A percentile compares a stretch with the other conserved stretches of the same genome.
These are phyloP conservation scores for Drosophila obscura DNA, from an alignment of 1,140 invertebrate genomes.

Conservation along the genomic window DNA sequence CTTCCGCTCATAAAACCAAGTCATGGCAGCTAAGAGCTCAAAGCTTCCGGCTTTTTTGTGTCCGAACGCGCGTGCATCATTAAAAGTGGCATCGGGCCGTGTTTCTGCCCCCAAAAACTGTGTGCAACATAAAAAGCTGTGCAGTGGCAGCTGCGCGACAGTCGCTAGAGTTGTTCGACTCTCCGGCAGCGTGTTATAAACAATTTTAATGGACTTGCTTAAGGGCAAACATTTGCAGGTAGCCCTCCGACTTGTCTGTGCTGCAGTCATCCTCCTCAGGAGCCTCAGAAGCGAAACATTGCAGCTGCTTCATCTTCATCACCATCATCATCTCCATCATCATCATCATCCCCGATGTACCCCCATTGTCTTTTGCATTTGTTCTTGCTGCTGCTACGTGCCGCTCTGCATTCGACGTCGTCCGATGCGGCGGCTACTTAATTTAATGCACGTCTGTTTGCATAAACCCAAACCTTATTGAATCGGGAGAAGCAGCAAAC, in stretches of 20 bases:
- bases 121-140: constrained; percentile 63
- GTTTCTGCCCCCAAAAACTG: constrained; percentile 38
- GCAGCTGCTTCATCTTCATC: constrained; percentile 49
- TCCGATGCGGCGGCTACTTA: constrained; percentile 71
- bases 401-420: constrained; percentile 58
- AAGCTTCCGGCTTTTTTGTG: constrained; percentile 75
- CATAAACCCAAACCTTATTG: constrained; percentile 81
- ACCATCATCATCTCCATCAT: constrained; percentile 35
- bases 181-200: constrained; percentile 54
- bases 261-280: background rate
- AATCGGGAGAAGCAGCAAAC: constrained; percentile 51
- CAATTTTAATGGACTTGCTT: constrained; percentile 82
- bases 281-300: constrained; percentile 36
- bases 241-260: constrained; percentile 9
- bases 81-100: constrained; percentile 65
- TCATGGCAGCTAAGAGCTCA: constrained; percentile 73
- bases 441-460: constrained; percentile 82
- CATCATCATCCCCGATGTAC: constrained; percentile 22
- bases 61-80: constrained; percentile 65
- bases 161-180: background rate
- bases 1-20: constrained; percentile 69
- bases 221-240: constrained; percentile 69
- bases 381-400: constrained; percentile 62
- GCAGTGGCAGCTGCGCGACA: constrained; percentile 37
- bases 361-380: constrained; percentile 69